Base-by-base conservation (phyloP, 2,113 vertebrate genomes). In the Chiloscyllium plagiosum region DNA sequence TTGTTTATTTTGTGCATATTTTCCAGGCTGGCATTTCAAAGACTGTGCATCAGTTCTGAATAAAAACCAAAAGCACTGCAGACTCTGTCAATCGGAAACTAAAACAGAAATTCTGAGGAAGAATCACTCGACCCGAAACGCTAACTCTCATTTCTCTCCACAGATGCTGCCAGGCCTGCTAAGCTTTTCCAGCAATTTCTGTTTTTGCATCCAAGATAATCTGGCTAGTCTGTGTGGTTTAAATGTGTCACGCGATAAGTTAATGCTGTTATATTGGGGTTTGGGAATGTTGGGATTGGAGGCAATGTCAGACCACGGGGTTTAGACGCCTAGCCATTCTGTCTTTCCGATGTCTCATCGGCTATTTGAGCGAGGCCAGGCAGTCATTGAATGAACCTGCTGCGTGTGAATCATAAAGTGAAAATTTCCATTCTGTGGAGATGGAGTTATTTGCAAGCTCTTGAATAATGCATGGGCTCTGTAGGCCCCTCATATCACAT, bases 381-480 rank as follows among this genome's bases (percentile, higher is more conserved):
- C 89, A 92, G 61, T 56, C 56, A 93, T 68, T 61, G 66, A 93
- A 68, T 93, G 56, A 93, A 93, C 66, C 33, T n/a, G 33, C 89
- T 37, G 61, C 17, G 10, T 93, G 89, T 93, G 89, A 93, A 66
- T 66, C n/a, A 37, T 33, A 8, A 65, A 37, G 15, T n/a, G 33
- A 37, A 93, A 20, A 66, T 93, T 22, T 93, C n/a, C 89, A 68
- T 93, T 93, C 89, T 93, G 89, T 68, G 61, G 52, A 66, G 65
- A 66, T 93, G 56, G 61, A 37, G 89, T 68, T 93, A 93, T 68
- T 93, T 93, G 89, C 56, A 66, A 37, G n/a, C 89, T 93, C 22
- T 6, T 93, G 89, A 93, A 93, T 93, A 37, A 93, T 93, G 89
- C 89, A 68, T 93, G 89, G 5, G 33, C 19, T 66, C 89, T 66